These are phyloP conservation scores for Eulemur rufifrons DNA, from an alignment of 2,113 vertebrate species.

Conservation along the genomic window DNA sequence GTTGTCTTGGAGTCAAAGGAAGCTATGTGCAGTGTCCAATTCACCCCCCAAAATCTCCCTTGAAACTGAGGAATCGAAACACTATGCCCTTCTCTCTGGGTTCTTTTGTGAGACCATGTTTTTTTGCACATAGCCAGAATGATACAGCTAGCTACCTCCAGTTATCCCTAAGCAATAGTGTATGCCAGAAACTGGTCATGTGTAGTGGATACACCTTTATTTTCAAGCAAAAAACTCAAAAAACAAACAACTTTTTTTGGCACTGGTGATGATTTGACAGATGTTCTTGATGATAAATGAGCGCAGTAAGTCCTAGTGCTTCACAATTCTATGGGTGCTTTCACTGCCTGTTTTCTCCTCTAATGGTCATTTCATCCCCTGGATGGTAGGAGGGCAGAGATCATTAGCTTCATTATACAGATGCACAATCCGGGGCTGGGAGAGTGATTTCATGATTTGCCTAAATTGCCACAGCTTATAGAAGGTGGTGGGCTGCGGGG, in stretches of 20 bases:
- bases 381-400: not conserved
- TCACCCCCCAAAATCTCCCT: not conserved
- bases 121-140: not conserved
- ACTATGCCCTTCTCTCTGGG: not conserved
- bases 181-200: not conserved
- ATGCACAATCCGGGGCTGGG: slow-evolving; percentile 6
- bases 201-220: not conserved
- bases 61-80: not conserved
- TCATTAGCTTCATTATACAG: slow-evolving; percentile 39
- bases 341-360: not conserved
- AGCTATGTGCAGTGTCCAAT: not conserved
- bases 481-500: not conserved
- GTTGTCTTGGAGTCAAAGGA: not conserved
- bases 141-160: not conserved
- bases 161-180: not conserved
- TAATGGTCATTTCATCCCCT: not conserved
- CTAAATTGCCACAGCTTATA: not conserved
- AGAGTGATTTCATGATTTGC: not conserved
- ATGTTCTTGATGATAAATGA: not conserved
- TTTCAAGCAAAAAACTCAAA: not conserved
- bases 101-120: not conserved
- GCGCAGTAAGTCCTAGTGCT: not conserved
- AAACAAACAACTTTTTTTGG: not conserved
- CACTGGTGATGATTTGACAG: not conserved
- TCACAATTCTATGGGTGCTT: not conserved